Evolutionary conservation across 2,797 vertebrate genomes (phyloP).

Genomic region (Chloroceryle inda): DNA sequence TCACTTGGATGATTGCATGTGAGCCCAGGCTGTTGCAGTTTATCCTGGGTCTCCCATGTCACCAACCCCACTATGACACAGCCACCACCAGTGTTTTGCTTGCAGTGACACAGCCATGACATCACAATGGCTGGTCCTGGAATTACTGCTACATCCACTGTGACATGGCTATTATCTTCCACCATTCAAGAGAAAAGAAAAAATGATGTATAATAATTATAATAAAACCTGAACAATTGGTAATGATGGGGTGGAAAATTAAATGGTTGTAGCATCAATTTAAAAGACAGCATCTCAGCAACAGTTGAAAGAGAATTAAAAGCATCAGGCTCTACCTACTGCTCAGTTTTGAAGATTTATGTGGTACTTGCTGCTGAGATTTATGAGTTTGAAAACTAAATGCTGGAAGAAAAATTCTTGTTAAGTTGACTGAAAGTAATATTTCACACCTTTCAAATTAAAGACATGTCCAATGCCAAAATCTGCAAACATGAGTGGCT

Average conservation of each 20-base stretch:
- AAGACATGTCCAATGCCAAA: not conserved
- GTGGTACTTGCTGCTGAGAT: not conserved
- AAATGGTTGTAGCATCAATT: not conserved
- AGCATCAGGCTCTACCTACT: not conserved
- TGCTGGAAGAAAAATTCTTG: not conserved
- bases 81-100: not conserved
- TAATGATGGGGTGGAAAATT: not conserved
- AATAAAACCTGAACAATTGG: not conserved
- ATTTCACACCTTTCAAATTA: not conserved
- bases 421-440: not conserved
- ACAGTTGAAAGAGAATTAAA: slow-evolving; percentile 3
- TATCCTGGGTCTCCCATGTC: not conserved
- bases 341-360: not conserved
- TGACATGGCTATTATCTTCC: not conserved
- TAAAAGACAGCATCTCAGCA: not conserved
- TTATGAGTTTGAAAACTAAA: not conserved
- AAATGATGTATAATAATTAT: not conserved
- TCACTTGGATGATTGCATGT: not conserved
- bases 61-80: not conserved
- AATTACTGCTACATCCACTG: not conserved
- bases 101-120: not conserved
- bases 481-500: not conserved
- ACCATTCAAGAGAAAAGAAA: not conserved
- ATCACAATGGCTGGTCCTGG: not conserved
- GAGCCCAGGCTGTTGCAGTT: not conserved